Evolutionary conservation across 2,113 vertebrate species (phyloP).

Genomic region (Numenius arquata): DNA sequence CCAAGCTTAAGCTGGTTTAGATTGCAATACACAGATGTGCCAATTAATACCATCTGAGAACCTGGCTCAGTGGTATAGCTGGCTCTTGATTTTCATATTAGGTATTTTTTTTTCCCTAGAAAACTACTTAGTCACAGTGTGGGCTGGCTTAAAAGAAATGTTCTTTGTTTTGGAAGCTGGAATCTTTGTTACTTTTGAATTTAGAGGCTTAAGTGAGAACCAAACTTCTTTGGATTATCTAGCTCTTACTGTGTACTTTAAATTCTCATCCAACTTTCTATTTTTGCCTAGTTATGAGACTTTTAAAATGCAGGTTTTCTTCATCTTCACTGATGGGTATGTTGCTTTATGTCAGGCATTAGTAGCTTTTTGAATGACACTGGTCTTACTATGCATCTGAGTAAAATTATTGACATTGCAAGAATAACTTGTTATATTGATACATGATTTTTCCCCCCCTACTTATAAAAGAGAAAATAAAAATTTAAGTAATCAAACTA

Average conservation of each 20-base stretch:
- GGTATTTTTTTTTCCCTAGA: neutral
- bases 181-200: neutral
- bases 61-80: neutral
- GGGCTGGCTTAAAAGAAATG: neutral
- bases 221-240: neutral
- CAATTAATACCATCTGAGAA: neutral
- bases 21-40: neutral
- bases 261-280: neutral
- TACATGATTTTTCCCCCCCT: neutral
- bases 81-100: neutral
- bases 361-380: neutral
- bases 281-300: neutral
- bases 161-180: neutral
- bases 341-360: neutral
- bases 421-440: neutral
- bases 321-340: neutral
- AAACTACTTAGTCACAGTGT: neutral
- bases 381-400: neutral
- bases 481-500: neutral
- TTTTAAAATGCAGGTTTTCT: neutral
- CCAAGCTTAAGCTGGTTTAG: neutral
- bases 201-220: neutral
- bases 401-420: neutral
- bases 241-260: neutral
- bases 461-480: neutral